Evolutionary conservation across 2,797 vertebrate genomes (phyloP), one percentile per base, ranked within the genome.

Genomic region (Chelidonichthys spinosus): DNA sequence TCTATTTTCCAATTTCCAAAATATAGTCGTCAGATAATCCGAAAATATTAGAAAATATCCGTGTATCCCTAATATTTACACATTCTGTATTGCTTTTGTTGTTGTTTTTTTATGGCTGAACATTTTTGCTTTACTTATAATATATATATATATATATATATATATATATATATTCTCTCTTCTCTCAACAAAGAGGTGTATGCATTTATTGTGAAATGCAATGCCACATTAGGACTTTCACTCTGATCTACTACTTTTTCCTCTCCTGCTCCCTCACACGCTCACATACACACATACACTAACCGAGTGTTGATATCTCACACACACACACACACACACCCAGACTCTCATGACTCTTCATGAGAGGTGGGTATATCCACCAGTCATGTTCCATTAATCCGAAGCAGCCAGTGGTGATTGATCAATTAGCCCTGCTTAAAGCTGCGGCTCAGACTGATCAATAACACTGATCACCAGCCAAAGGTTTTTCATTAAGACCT

Each of bases 351-450:
- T 11, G 46, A 56, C 56, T 71, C 68, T 71, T 54, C 66, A 43
- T 70, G 55, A 75, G 63, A 52, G 33, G 36, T 74, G 61, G 36
- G 18, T 69, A 54, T 79, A 72, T 83, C 74, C 78, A 92, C 91
- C 93, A 93, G 82, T 92, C 89, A 90, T 84, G 82, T 90, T 91
- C 85, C 85, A 90, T 93, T 92, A 93, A 93, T 92, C 90, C 59
- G 11, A 82, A 84, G 82, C 82, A 88, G 88, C 77, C 82, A 82
- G 82, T 78, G 81, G 84, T 90, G 89, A 93, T 92, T 94, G 91
- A 93, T 90, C 92, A 93, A 89, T 94, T 94, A 95, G 89, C 86
- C 81, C 83, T 79, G 82, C 86, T 91, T 92, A 92, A 87, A 89
- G 85, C 81, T 76, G 74, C 60, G 80, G 91, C 87, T 91, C 83